phyloP scores from a whole-genome alignment of 2,797 vertebrate genomes.

The Gallinago solitaria region DNA sequence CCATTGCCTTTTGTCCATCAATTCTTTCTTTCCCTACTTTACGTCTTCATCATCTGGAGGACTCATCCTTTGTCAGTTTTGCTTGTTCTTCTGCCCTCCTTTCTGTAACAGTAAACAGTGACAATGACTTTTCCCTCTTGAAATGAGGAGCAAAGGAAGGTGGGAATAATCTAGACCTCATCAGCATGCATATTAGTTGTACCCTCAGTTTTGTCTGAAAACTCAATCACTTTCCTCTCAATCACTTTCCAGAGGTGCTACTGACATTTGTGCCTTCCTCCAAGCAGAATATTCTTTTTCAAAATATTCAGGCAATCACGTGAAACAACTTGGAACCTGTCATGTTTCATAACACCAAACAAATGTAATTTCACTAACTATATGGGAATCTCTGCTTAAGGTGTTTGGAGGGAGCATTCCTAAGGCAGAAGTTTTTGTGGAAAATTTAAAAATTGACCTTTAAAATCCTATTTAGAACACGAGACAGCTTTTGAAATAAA shows the following conservation, averaged over 20 bases:
- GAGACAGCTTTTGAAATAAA: background rate
- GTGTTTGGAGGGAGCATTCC: background rate
- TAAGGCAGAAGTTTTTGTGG: background rate
- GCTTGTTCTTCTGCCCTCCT: background rate
- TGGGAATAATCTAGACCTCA: background rate
- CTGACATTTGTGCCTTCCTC: background rate
- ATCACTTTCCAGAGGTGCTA: background rate
- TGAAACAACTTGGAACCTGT: background rate
- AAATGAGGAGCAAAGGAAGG: background rate
- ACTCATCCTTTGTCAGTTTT: background rate
- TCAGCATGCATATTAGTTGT: background rate
- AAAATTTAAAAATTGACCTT: slow-evolving; percentile 34
- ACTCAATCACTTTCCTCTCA: background rate
- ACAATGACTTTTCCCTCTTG: background rate
- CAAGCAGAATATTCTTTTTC: background rate
- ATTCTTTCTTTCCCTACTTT: background rate
- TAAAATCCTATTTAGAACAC: slow-evolving; percentile 1
- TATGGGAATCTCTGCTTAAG: background rate
- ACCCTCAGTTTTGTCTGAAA: background rate
- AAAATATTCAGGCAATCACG: background rate
- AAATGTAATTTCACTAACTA: background rate
- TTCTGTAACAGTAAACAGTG: background rate
- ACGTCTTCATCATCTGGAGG: background rate
- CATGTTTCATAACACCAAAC: background rate
- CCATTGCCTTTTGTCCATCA: background rate